phyloP scores from a whole-genome alignment of 2,888 invertebrate genomes.

The Patella caerulea region DNA sequence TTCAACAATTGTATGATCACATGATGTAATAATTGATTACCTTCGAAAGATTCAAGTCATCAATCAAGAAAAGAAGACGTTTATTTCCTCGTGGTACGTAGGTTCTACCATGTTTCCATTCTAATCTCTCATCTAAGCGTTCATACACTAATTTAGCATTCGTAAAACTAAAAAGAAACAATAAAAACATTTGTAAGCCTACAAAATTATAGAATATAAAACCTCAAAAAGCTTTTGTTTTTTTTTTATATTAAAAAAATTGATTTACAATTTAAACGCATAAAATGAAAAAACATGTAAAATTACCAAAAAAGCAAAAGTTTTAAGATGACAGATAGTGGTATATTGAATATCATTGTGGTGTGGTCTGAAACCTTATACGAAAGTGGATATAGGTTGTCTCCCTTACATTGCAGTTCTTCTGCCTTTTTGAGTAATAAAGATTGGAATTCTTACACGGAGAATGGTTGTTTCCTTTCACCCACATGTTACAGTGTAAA shows the following conservation, averaged over 20 bases:
- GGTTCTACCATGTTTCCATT: slow-evolving; percentile 71
- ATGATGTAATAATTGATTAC: slow-evolving; percentile 21
- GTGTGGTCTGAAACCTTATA: too few relatives aligned
- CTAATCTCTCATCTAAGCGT: slow-evolving; percentile 66
- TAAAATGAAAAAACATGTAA: background rate
- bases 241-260: background rate
- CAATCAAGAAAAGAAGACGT: slow-evolving; percentile 67
- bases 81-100: slow-evolving; percentile 70
- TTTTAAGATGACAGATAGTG: too few relatives aligned
- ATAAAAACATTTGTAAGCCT: background rate
- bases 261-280: background rate
- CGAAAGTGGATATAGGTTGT: too few relatives aligned
- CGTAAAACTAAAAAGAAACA: slow-evolving; percentile 59
- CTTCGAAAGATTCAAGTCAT: slow-evolving; percentile 70
- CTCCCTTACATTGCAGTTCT: too few relatives aligned
- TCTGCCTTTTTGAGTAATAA: too few relatives aligned
- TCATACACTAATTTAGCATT: slow-evolving; percentile 67
- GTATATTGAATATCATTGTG: too few relatives aligned
- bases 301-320: background rate
- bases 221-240: background rate
- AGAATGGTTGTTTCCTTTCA: too few relatives aligned
- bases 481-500: too few relatives aligned
- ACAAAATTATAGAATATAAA: background rate
- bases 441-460: too few relatives aligned
- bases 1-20: too few relatives aligned